Evolutionary conservation across 2,888 invertebrate genomes (phyloP).

Genomic region (Athrips mouffetella): DNA sequence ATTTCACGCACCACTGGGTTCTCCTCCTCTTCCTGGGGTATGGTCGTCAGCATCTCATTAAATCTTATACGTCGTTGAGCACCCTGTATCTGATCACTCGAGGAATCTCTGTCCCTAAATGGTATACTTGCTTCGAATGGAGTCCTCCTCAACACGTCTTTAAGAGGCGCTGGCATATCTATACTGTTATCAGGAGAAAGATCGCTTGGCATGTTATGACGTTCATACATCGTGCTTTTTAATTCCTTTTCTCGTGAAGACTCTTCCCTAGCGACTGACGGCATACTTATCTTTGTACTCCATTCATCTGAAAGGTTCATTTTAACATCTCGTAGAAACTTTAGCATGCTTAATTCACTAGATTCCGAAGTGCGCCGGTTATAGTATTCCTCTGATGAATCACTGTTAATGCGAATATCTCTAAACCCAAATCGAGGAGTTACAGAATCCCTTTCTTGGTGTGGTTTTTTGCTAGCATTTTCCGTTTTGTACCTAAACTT

Average conservation of each 20-base stretch:
- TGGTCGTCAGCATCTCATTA: slow-evolving; percentile 42
- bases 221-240: background rate
- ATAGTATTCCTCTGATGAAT: background rate
- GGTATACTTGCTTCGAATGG: no score
- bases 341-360: slow-evolving; percentile 47
- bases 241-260: background rate
- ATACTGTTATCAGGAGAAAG: background rate
- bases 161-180: no score
- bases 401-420: background rate
- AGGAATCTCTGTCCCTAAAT: no score
- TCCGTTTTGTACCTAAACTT: no score
- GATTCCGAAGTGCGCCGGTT: background rate
- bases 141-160: no score
- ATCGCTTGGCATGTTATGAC: background rate
- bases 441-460: background rate
- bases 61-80: slow-evolving; percentile 34
- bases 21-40: slow-evolving; percentile 29
- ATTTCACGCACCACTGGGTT: slow-evolving; percentile 19
- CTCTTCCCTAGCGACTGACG: background rate
- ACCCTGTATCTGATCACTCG: no score
- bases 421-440: background rate
- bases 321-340: slow-evolving; percentile 39
- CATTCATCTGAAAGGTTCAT: slow-evolving; percentile 24
- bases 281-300: background rate
- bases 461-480: background rate